Evolutionary conservation across 1,140 invertebrate species (phyloP).

Genomic region (Ooceraea biroi): DNA sequence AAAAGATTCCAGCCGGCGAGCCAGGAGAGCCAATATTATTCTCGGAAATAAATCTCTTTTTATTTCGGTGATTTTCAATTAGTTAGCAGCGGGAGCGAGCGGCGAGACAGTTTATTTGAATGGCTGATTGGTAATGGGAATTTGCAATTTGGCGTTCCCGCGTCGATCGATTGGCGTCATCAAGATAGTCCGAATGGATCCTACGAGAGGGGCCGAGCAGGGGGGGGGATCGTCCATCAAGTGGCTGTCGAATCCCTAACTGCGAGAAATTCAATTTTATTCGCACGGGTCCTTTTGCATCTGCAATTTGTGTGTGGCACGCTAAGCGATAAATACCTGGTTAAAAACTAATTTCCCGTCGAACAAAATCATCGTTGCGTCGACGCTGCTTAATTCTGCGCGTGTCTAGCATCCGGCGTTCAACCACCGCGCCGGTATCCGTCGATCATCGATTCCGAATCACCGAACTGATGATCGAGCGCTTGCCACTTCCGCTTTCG

Average conservation of each 20-base stretch:
- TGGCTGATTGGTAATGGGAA: slow-evolving; percentile 31
- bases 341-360: slow-evolving; percentile 56
- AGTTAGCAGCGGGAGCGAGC: slow-evolving; percentile 12
- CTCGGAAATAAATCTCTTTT: slow-evolving; percentile 28
- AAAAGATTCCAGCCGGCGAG: not conserved
- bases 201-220: not conserved
- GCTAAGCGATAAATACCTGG: slow-evolving; percentile 56
- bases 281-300: slow-evolving; percentile 31
- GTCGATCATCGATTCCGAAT: too few relatives aligned
- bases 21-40: not conserved
- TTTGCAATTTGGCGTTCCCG: slow-evolving; percentile 26
- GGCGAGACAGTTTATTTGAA: slow-evolving; percentile 2
- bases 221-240: slow-evolving; percentile 28
- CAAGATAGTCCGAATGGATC: slow-evolving; percentile 30
- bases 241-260: slow-evolving; percentile 38
- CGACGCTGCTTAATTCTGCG: too few relatives aligned
- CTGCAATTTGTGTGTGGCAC: slow-evolving; percentile 25
- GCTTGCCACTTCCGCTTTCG: too few relatives aligned
- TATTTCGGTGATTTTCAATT: slow-evolving; percentile 12
- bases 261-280: slow-evolving; percentile 49
- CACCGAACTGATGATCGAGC: too few relatives aligned
- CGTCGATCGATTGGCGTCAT: slow-evolving; percentile 41
- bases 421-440: too few relatives aligned
- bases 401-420: too few relatives aligned
- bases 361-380: too few relatives aligned